Evolutionary conservation across 2,797 vertebrate species (phyloP).

Genomic region (Hemitrygon akajei): DNA sequence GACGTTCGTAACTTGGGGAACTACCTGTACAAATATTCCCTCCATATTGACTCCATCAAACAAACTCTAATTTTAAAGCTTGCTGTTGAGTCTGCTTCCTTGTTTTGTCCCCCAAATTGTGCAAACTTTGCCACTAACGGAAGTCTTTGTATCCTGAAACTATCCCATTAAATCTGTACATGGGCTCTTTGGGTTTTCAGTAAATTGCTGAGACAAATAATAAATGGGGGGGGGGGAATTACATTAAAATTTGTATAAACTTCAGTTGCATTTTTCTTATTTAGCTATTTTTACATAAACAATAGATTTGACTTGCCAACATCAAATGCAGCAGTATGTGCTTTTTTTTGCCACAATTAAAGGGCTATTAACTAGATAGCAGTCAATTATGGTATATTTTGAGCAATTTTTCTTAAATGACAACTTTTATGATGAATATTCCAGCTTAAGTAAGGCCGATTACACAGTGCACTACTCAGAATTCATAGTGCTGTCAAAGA

Average conservation of each 20-base stretch:
- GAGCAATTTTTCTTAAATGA: slow-evolving; percentile 78
- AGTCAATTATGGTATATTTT: slow-evolving; percentile 68
- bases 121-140: background rate
- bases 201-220: background rate
- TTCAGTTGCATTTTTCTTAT: background rate
- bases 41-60: background rate
- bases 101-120: background rate
- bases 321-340: slow-evolving; percentile 53
- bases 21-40: background rate
- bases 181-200: background rate
- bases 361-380: slow-evolving; percentile 73
- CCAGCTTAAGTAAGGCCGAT: slow-evolving; percentile 92
- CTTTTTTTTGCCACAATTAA: slow-evolving; percentile 75
- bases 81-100: too few relatives aligned
- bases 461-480: slow-evolving; percentile 81
- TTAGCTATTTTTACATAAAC: background rate
- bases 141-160: background rate
- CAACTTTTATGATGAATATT: slow-evolving; percentile 81
- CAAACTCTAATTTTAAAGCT: too few relatives aligned
- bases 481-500: slow-evolving; percentile 82
- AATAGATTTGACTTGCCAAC: slow-evolving; percentile 13
- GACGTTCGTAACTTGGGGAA: too few relatives aligned
- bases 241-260: slow-evolving; percentile 15
- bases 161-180: background rate
- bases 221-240: background rate